Conservation (phyloP, 2,113 vertebrate genomes). For the Cichladusa arquata region DNA sequence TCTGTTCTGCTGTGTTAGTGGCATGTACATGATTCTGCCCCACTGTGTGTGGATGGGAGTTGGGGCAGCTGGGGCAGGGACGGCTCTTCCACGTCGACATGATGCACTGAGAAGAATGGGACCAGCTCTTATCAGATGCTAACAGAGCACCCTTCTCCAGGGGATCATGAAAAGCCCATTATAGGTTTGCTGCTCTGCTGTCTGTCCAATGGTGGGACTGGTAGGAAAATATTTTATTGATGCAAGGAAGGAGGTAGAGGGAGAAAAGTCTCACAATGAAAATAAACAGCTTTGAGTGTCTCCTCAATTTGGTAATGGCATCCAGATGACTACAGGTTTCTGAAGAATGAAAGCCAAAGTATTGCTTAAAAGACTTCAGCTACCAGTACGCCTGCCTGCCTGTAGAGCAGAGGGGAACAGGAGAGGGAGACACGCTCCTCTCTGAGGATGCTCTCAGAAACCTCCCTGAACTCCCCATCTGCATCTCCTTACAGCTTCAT, state of each 20-base stretch:
- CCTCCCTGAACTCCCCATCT: neutral
- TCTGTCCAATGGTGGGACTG: accelerated
- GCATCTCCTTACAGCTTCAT: neutral
- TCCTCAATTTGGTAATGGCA: neutral
- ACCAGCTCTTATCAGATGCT: neutral
- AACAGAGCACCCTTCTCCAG: neutral
- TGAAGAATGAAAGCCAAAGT: neutral
- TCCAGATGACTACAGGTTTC: neutral
- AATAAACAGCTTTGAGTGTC: neutral
- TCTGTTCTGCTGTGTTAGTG: neutral
- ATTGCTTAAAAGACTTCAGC: neutral
- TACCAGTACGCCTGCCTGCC: neutral
- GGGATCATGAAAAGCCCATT: neutral
- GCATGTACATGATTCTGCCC: neutral
- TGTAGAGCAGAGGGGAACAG: neutral
- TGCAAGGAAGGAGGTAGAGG: neutral
- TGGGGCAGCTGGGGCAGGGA: neutral
- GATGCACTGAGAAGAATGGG: neutral
- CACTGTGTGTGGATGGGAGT: accelerated
- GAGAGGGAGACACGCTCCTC: conserved; percentile 4
- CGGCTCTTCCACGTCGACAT: accelerated
- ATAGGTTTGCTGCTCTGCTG: neutral
- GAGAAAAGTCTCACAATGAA: neutral
- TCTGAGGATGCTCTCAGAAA: neutral
- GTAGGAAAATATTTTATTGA: neutral